Evolutionary conservation across 2,888 invertebrate genomes (phyloP), one percentile per base, ranked within the genome.

Genomic region (Gonocerus acuteangulatus): DNA sequence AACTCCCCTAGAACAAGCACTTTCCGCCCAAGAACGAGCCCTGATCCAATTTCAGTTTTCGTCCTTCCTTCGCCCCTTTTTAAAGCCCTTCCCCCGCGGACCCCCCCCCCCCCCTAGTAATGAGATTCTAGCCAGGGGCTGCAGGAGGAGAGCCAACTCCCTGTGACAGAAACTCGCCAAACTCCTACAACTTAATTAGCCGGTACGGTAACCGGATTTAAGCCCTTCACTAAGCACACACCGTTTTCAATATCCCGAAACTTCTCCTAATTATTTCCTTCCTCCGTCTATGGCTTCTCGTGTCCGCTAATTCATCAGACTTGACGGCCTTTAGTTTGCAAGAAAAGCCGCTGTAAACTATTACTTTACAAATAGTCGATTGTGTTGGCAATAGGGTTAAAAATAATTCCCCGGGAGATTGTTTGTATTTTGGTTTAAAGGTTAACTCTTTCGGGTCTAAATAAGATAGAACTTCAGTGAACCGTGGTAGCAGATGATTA

Each of bases 131-230:
- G 34, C 15, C 32, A 32, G 9, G 27, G 32, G 32, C 34, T 51
- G 51, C 36, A 34, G 32, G 32, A 32, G 7, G 22, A 39, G 39
- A 22, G 36, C 16, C 36, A 54, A 54, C 54, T 54, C 39, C 54
- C 22, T 39, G 54, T 42, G 51, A 51, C 51, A 36, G 51, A 36
- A 36, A 34, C 51, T 51, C 51, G 7, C 21, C 51, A 34, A 51
- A 51, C 51, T 51, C 51, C 51, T 36, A n/a, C 54, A 54, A 54
- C 54, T 42, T 54, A 36, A 54, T 54, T 54, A 54, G 54, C 54
- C 15, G 3, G 19, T 9, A 2, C 39, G 13, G n/a, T 54, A 54
- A 54, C 54, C 19, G 36, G 39, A 54, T 54, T 54, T 22, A 13
- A 23, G 39, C 42, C 15, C 7, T 2, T 11, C 23, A 11, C 52